Evolutionary conservation across 2,113 vertebrate species (phyloP), one percentile per base, ranked within the genome.

Genomic region (Pagrus major): DNA sequence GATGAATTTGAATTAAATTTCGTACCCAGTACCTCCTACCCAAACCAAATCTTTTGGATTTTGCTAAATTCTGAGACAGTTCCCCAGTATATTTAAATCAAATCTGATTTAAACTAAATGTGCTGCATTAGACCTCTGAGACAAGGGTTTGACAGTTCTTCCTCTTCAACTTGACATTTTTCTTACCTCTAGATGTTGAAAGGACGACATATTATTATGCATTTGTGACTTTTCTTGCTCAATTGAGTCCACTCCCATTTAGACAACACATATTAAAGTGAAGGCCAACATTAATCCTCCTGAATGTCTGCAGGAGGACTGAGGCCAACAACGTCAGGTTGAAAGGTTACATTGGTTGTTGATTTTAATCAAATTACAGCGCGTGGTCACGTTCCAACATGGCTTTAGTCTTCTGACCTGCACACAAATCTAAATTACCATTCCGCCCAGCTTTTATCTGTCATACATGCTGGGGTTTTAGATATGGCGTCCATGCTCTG

Each of bases 201-300:
- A 54, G 37, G 63, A 10, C 0, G 9, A 39, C 5, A 11, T 25
- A 29, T 29, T 55, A 18, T 66, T 68, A 33, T 39, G 44, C 66
- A 63, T 52, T 37, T 69, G 63, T 71, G 52, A 37, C 60, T 69
- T 86, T 75, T 56, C 61, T 6, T 67, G 25, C 42, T 73, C 64
- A 42, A 39, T 55, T 47, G 47, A 79, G 64, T 69, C 56, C 29
- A 14, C 68, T 61, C 44, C 73, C 52, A 73, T 81, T 41, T 49
- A 66, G 65, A 75, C 52, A 85, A 88, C 87, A 77, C 73, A 85
- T 65, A 78, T 90, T 83, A 85, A 63, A 87, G 63, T 42, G 58
- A 80, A 76, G 41, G 35, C 61, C 9, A 44, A 46, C 60, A 78
- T 89, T 89, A 72, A 88, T 89, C 78, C 84, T 81, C 44, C 27